Base-by-base conservation (phyloP, 2,888 invertebrate genomes). In the Ischnus inquisitorius region DNA sequence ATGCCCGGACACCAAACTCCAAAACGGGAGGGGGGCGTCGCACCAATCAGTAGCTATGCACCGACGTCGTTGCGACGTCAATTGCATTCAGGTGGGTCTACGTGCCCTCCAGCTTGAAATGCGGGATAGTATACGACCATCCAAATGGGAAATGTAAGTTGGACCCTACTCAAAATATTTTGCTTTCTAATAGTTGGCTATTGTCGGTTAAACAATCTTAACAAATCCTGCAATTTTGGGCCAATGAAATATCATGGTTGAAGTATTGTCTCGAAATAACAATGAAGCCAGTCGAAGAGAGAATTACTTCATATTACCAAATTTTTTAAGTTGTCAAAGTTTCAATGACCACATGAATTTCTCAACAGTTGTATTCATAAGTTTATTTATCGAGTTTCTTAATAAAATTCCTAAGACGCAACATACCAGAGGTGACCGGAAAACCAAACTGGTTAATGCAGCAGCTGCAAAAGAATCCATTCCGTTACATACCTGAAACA, bases 11-110 rank as follows among this genome's bases (percentile, higher is more conserved):
- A 57, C 34, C 5, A 41, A 79, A 60, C 65, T 46, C 65, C 72
- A 57, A 34, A 57, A 74, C 67, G 4, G 28, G 34, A 28, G 28
- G 34, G 34, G 57, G 65, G 46, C 57, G 72, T 46, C 46, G 46
- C 72, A 67, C 72, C 79, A 79, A 74, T 67, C 54, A 74, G 65
- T 74, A 67, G 67, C 72, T 67, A 41, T 60, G 65, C 10, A 57
- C 57, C 46, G 57, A 65, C 43, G 65, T 74, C 57, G 54, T 62
- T 54, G 34, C 25, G 39, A 6, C 57, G 57, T 78, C 46, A 62
- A 60, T 69, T 69, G 54, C 65, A 51, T 22, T 65, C 64, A 64
- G 54, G 41, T 28, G 54, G 39, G 72, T 28, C 25, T 48, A 16
- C 41, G 6, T 6, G 48, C 48, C 34, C 19, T 1, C 41, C 64